Conservation (phyloP, 2,797 vertebrate genomes). For the Aselliscus stoliczkanus region DNA sequence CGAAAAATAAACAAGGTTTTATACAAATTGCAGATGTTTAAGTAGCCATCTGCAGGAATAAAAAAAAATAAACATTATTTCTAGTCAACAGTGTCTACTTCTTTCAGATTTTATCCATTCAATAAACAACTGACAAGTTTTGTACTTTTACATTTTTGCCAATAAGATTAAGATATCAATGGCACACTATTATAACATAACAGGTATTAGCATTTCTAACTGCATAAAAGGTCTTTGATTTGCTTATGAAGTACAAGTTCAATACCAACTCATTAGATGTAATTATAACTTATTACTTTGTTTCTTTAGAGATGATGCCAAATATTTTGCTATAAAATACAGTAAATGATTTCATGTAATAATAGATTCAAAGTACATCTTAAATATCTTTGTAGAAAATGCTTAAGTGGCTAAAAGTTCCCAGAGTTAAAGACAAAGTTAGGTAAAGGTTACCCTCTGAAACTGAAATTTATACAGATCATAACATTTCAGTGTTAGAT, state of each 20-base stretch:
- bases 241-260: conserved; percentile 34
- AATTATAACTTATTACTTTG: conserved; percentile 50
- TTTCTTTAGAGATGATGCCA: conserved; percentile 26
- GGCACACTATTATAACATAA: conserved; percentile 17
- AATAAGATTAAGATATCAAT: conserved; percentile 56
- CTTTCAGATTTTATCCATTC: background rate
- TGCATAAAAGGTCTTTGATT: conserved; percentile 48
- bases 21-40: background rate
- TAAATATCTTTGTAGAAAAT: conserved; percentile 32
- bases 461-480: conserved; percentile 16
- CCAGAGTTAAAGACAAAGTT: conserved; percentile 20
- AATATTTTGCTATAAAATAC: conserved; percentile 46
- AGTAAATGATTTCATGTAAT: conserved; percentile 40
- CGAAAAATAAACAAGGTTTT: background rate
- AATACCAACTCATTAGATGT: conserved; percentile 51
- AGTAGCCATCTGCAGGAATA: background rate
- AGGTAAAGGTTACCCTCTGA: background rate
- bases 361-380: conserved; percentile 1
- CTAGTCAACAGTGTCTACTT: background rate
- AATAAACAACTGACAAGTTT: background rate
- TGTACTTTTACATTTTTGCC: conserved; percentile 32
- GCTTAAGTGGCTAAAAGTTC: background rate
- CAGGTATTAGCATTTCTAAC: conserved; percentile 4
- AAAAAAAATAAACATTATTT: background rate
- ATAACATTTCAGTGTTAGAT: background rate